Base-by-base conservation (phyloP, 2,888 invertebrate species). In the Lysandra bellargus region DNA sequence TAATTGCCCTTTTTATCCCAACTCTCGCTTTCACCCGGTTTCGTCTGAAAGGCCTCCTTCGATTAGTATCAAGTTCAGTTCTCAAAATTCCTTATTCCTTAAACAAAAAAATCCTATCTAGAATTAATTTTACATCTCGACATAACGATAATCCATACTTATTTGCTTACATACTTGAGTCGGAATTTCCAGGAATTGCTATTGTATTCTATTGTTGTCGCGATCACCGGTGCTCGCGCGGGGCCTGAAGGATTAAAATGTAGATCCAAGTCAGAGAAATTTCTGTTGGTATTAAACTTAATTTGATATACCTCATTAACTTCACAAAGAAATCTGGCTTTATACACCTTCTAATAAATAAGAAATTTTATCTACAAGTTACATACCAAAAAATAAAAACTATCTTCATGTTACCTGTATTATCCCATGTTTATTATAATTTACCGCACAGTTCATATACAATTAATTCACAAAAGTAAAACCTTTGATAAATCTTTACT, bases 1-100 rank as follows among this genome's bases (percentile, higher is more conserved):
- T 93, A 91, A 93, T 92, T 90, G 90, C 89, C 89, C 90, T 80
- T 79, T 78, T 74, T 78, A 76, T 90, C 87, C 90, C 88, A 88
- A 89, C 89, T 86, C 87, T 88, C 86, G 85, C 88, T 86, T 91
- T 85, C 89, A 88, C 90, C 84, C 85, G 83, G 85, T 88, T 85
- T 88, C 53, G 33, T 76, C 30, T 57, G 37, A 75, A 79, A 60
- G 77, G 74, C 79, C 53, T 78, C 37, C 61, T 53, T 61, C 61
- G 73, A 30, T 78, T 78, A 57, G 57, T 49, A 78, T 78, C 76
- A 57, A 14, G 14, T 77, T 57, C 6, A 57, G 6, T 57, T 49
- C 33, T 33, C 4, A 53, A 77, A 77, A 57, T 77, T 74, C 23
- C 1, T n/a, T 14, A 72, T 73, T 4, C 7, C 17, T 73, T 12